Base-by-base conservation (phyloP, 2,797 vertebrate species). In the Danio tinwini region DNA sequence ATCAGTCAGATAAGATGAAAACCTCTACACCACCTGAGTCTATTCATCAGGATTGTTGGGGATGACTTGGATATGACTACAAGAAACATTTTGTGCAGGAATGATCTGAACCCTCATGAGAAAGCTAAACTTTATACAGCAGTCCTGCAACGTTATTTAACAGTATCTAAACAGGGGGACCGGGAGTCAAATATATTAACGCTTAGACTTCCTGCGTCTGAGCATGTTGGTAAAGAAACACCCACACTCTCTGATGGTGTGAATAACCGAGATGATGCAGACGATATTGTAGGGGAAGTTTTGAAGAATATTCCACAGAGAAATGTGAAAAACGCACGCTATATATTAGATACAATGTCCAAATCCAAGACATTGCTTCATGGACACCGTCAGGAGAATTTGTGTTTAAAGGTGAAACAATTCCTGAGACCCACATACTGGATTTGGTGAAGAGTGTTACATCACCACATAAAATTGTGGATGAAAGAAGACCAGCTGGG, bases 261-360 rank as follows among this genome's bases (percentile, higher is more conserved):
- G 17, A 7, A 0, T 2, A 3, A 10, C 2, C 37, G 63, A 4
- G 37, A 16, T 5, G 6, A 0, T 37, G 10, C 9, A 44, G 37
- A 44, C 6, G 13, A 0, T 49, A 10, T 53, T 40, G 14, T 9
- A 4, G 67, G 53, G 6, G 67, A 53, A 0, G 10, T 70, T 53
- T 70, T 70, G 10, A 70, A 70, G 21, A 70, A 52, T 17, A 16
- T 70, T 6, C 67, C 67, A 0, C 14, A 70, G 9, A 71, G 37
- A 5, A 42, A 14, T 42, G 16, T 55, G 0, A 55, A 71, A 55
- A 42, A 55, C 8, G 5, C 7, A 2, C 0, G 37, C 0, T 71
- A 71, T n/a, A 55, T 71, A 40, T 71, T 55, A 12, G 29, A 71
- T 42, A 71, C 71, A 42, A 53, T 71, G 29, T 52, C 50, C 39